These are phyloP conservation scores for Digitonthophagus gazella DNA, from an alignment of 2,888 invertebrate species.

Conservation along the genomic window DNA sequence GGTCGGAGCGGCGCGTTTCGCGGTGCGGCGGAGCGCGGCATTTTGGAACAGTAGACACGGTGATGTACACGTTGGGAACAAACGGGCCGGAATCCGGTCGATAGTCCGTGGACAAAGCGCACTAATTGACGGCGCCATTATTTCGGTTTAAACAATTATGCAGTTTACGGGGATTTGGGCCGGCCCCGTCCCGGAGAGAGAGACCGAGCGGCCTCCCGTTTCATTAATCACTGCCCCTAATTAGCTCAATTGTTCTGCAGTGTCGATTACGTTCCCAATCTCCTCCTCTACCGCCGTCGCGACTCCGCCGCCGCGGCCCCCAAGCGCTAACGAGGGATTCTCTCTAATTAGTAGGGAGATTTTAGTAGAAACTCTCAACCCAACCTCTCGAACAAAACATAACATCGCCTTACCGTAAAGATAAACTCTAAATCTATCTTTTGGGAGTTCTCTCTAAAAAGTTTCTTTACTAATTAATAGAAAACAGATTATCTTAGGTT, in stretches of 20 bases:
- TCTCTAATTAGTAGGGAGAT: not conserved
- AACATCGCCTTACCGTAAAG: no score
- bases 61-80: constrained; percentile 9
- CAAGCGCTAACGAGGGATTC: not conserved
- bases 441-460: no score
- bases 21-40: not conserved
- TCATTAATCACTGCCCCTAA: constrained; percentile 40
- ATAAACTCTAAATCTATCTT: no score
- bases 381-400: not conserved
- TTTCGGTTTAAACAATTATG: constrained; percentile 37
- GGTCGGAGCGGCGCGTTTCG: not conserved
- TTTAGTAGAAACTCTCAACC: not conserved
- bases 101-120: constrained; percentile 29
- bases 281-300: constrained; percentile 15
- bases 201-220: constrained; percentile 29
- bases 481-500: no score
- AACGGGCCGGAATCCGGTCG: constrained; percentile 11
- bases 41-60: constrained; percentile 7
- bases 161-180: constrained; percentile 33
- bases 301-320: not conserved
- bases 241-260: constrained; percentile 40
- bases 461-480: no score
- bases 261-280: constrained; percentile 35
- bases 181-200: constrained; percentile 23
- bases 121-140: constrained; percentile 37